A percentile compares a stretch with the other conserved stretches of the same genome.
phyloP scores from a whole-genome alignment of 2,797 vertebrate genomes.

The Onychomys torridus region DNA sequence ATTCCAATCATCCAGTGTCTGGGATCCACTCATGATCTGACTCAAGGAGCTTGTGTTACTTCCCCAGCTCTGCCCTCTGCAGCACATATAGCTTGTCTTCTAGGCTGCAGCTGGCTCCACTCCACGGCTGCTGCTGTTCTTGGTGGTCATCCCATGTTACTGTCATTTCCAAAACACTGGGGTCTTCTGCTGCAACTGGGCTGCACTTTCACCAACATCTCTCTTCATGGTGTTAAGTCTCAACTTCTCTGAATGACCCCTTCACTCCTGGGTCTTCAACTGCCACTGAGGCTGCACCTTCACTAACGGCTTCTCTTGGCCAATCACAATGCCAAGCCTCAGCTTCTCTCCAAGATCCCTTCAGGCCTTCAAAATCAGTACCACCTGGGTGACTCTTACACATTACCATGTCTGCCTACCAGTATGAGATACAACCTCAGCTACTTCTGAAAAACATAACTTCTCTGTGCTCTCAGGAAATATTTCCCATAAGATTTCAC shows the following conservation, averaged over 20 bases:
- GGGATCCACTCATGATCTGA: background rate
- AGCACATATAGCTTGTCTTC: background rate
- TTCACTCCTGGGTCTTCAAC: background rate
- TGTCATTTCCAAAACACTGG: background rate
- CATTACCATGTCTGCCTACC: background rate
- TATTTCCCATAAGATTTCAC: background rate
- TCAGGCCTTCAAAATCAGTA: background rate
- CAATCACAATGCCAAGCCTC: background rate
- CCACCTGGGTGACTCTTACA: background rate
- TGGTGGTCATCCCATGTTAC: background rate
- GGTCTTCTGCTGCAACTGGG: background rate
- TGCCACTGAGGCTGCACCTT: background rate
- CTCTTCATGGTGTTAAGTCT: background rate
- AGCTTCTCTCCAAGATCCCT: background rate
- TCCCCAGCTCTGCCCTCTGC: background rate
- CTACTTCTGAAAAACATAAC: background rate
- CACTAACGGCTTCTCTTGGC: background rate
- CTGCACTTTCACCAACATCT: background rate
- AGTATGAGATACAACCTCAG: background rate
- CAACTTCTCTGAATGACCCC: background rate
- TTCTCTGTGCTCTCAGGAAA: no score
- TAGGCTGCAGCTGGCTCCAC: background rate
- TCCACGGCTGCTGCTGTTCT: background rate
- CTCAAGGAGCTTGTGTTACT: background rate
- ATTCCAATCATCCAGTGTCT: background rate